A percentile compares a stretch with the other conserved stretches of the same genome.
Evolutionary conservation across 2,888 invertebrate genomes (phyloP).

Genomic region (Seladonia tumulorum): DNA sequence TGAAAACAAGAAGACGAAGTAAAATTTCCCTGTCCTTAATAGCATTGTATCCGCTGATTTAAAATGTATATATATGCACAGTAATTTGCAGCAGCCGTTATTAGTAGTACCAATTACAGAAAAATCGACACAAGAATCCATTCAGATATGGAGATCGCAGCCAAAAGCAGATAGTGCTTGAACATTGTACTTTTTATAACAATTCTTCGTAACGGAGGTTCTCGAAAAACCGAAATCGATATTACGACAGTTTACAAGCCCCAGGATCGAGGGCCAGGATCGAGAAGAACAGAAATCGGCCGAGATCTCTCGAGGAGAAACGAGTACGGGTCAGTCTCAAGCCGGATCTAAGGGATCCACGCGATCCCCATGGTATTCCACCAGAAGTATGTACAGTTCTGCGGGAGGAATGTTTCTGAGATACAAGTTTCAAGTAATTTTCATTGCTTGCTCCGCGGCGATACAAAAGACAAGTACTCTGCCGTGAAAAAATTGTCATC

Average conservation of each 20-base stretch:
- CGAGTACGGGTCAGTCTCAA: slow-evolving; percentile 10
- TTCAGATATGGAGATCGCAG: not conserved
- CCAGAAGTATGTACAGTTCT: slow-evolving; percentile 35
- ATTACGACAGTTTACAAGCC: not conserved
- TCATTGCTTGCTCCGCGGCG: slow-evolving; percentile 14
- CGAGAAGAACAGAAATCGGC: not conserved
- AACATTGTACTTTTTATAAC: not conserved
- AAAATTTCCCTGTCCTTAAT: not conserved
- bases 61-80: not conserved
- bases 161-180: not conserved
- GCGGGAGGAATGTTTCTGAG: slow-evolving; percentile 56
- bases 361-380: slow-evolving; percentile 19
- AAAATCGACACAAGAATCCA: not conserved
- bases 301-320: not conserved
- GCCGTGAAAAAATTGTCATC: slow-evolving; percentile 31
- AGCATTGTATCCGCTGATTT: not conserved
- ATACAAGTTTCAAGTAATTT: slow-evolving; percentile 21
- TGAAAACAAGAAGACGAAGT: not conserved
- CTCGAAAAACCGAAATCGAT: not conserved
- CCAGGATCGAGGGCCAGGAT: not conserved
- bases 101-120: too few relatives aligned
- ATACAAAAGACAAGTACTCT: slow-evolving; percentile 42
- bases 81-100: not conserved
- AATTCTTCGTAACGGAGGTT: not conserved
- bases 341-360: not conserved